Conservation (phyloP, 1,140 invertebrate species). For the Bombus polaris region DNA sequence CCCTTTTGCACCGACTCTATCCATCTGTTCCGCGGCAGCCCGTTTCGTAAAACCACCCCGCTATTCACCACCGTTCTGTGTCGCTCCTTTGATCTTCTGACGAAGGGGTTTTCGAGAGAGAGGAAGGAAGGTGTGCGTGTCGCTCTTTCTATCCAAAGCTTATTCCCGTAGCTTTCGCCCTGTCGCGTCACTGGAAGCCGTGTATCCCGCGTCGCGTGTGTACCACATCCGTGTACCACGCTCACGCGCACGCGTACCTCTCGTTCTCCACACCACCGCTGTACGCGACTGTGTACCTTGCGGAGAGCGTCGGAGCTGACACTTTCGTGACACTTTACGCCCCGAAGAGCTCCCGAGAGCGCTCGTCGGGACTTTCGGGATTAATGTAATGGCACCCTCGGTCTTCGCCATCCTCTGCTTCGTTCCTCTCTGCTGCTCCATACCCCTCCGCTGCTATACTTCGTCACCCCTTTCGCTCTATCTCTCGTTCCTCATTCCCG, state of each 20-base stretch:
- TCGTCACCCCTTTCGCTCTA: background rate
- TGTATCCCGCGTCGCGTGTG: background rate
- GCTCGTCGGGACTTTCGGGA: slow-evolving; percentile 58
- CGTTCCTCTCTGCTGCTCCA: background rate
- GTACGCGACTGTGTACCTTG: slow-evolving; percentile 60
- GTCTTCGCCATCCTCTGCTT: slow-evolving; percentile 4
- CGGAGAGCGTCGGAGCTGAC: slow-evolving; percentile 74
- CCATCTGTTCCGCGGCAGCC: slow-evolving; percentile 67
- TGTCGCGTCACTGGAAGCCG: background rate
- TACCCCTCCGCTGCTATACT: background rate
- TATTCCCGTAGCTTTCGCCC: background rate
- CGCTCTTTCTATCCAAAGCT: background rate
- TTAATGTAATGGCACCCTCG: slow-evolving; percentile 57
- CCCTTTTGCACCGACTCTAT: slow-evolving; percentile 51
- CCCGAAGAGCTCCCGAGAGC: slow-evolving; percentile 58
- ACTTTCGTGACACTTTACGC: slow-evolving; percentile 73
- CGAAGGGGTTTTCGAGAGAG: background rate
- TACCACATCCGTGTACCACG: background rate
- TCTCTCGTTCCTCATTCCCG: background rate
- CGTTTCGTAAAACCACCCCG: slow-evolving; percentile 73
- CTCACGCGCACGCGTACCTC: background rate
- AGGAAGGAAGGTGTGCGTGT: background rate
- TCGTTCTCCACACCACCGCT: slow-evolving; percentile 12
- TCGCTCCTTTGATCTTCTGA: slow-evolving; percentile 75
- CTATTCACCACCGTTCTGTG: slow-evolving; percentile 66